Evolutionary conservation across 2,113 vertebrate genomes (phyloP).

Genomic region (Muntiacus muntjak): DNA sequence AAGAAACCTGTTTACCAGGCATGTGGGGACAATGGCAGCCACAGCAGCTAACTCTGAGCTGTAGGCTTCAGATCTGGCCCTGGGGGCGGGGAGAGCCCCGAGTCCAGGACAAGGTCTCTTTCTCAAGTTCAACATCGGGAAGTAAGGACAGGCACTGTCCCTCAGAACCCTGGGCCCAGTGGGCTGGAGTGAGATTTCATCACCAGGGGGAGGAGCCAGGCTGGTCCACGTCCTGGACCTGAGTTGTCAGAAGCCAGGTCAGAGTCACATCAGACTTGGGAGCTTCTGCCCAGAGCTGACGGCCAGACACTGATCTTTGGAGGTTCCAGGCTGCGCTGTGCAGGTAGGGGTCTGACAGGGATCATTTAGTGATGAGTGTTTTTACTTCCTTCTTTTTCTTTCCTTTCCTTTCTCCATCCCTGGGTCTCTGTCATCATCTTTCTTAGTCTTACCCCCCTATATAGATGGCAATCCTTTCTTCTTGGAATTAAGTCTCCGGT

Average conservation of each 20-base stretch:
- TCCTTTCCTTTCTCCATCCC: background rate
- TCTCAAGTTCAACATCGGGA: background rate
- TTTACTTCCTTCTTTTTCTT: background rate
- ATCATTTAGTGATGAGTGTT: background rate
- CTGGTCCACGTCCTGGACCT: background rate
- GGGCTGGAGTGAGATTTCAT: background rate
- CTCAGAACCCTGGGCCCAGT: background rate
- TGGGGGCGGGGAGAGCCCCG: background rate
- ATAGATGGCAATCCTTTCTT: background rate
- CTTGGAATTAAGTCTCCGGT: background rate
- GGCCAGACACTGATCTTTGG: background rate
- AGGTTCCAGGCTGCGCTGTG: background rate
- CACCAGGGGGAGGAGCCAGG: background rate
- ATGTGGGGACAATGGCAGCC: background rate
- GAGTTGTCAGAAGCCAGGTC: background rate
- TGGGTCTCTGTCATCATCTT: background rate
- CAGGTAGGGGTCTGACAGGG: slow-evolving; percentile 10
- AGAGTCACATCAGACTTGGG: background rate
- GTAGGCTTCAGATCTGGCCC: background rate
- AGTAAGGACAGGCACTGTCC: background rate
- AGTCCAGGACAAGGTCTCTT: background rate
- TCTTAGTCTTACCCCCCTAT: background rate
- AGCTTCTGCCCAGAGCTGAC: background rate
- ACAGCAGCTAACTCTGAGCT: background rate
- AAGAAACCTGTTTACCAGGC: slow-evolving; percentile 52